A percentile compares a stretch with the other conserved stretches of the same genome.
phyloP scores from a whole-genome alignment of 2,113 vertebrate species.

The Colossoma macropomum region DNA sequence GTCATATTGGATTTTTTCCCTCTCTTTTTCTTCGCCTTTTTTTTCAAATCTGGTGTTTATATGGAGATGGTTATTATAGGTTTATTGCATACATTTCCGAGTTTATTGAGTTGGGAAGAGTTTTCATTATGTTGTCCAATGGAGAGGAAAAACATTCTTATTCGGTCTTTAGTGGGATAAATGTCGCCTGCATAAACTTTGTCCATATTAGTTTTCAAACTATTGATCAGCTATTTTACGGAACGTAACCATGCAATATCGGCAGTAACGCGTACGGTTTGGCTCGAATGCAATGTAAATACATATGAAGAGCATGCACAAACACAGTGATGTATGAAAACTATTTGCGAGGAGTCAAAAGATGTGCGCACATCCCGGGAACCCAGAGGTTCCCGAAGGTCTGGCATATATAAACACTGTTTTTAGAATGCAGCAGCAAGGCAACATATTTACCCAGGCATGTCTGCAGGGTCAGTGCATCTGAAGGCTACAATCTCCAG shows the following conservation, averaged over 20 bases:
- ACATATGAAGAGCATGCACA: not conserved
- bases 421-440: conserved; percentile 7
- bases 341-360: not conserved
- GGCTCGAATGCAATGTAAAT: not conserved
- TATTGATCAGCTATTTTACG: conserved; percentile 12
- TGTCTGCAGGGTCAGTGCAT: conserved; percentile 23
- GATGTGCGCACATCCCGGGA: not conserved
- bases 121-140: conserved; percentile 47
- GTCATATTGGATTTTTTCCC: conserved; percentile 42
- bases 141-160: conserved; percentile 36
- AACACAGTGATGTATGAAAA: not conserved
- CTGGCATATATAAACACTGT: conserved; percentile 15
- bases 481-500: conserved; percentile 42
- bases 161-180: conserved; percentile 14
- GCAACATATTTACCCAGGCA: conserved; percentile 11
- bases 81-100: conserved; percentile 39
- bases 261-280: not conserved
- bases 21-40: conserved; percentile 1
- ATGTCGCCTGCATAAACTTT: conserved; percentile 21
- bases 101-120: conserved; percentile 40
- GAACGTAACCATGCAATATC: not conserved
- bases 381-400: not conserved
- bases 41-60: conserved; percentile 40
- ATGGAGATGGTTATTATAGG: conserved; percentile 45
- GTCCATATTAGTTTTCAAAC: conserved; percentile 18